Evolutionary conservation across 2,888 invertebrate species (phyloP), one percentile per base, ranked within the genome.

Genomic region (Leucozona laternaria): DNA sequence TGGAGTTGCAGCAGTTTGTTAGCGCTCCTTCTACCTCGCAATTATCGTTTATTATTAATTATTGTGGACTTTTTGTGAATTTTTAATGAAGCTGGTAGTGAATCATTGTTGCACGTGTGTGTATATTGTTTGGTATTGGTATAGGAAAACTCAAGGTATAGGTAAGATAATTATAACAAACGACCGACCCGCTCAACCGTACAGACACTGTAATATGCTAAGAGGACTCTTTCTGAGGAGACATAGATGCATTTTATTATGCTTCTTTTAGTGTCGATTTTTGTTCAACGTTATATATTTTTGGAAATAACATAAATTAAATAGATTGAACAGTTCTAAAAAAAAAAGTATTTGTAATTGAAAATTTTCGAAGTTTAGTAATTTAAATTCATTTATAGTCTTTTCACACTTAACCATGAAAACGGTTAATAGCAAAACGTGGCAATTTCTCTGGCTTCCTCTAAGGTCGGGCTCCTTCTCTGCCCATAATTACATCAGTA

Each of bases 11-110:
- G 77, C 76, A 84, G 84, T 84, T 84, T 85, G 84, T 77, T 85
- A 22, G 80, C 15, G 72, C 71, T 77, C 68, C 77, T 77, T 77
- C 76, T 77, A 77, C 81, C 71, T 81, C 68, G 85, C 85, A 81
- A 85, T 85, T 85, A 85, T 85, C 85, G 85, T 85, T 85, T 85
- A 85, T 85, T 85, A 85, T 85, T 85, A 85, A 81, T 85, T 85
- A 85, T 85, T 85, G 85, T 85, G 72, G 85, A 85, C 85, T 85
- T 85, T 85, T 85, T 85, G 80, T 85, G 85, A 81, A 85, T 85
- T 85, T 81, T 81, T 85, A 85, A 85, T 85, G 85, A 85, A 85
- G 76, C 81, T 85, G 80, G 76, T 60, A 72, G 76, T 85, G 85
- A 85, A 81, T 85, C 72, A 77, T 81, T 82, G 78, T 48, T 81